A percentile compares a stretch with the other conserved stretches of the same genome.
phyloP scores from a whole-genome alignment of 2,797 vertebrate species.

The Lutjanus argentimaculatus region DNA sequence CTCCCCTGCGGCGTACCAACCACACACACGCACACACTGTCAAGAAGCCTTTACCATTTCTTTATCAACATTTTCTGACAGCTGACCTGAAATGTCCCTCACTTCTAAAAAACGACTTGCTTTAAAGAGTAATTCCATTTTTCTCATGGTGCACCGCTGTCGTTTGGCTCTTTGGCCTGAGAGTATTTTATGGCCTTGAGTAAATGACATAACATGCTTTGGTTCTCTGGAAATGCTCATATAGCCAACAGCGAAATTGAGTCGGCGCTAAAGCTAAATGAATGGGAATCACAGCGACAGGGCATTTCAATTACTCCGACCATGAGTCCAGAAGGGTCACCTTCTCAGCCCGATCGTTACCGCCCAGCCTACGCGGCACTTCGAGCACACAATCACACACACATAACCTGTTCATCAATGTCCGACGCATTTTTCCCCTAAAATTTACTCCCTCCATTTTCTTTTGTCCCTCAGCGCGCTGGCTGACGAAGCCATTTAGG shows the following conservation, averaged over 20 bases:
- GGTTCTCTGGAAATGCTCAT: slow-evolving; percentile 46
- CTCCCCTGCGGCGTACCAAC: background rate
- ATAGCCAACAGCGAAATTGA: slow-evolving; percentile 37
- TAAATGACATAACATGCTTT: slow-evolving; percentile 52
- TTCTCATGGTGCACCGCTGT: slow-evolving; percentile 24
- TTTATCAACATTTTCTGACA: slow-evolving; percentile 28
- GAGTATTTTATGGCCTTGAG: slow-evolving; percentile 43
- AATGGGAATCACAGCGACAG: slow-evolving; percentile 56
- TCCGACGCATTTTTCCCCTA: slow-evolving; percentile 43
- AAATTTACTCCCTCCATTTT: slow-evolving; percentile 58
- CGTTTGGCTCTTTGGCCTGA: slow-evolving; percentile 34
- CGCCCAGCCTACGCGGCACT: background rate
- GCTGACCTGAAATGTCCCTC: slow-evolving; percentile 20
- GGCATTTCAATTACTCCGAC: slow-evolving; percentile 71
- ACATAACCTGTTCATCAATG: slow-evolving; percentile 72
- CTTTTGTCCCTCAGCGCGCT: slow-evolving; percentile 73
- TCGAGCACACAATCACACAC: slow-evolving; percentile 23
- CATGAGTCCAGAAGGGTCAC: slow-evolving; percentile 66
- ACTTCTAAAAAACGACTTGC: background rate
- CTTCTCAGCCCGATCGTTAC: slow-evolving; percentile 39
- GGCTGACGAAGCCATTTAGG: slow-evolving; percentile 62
- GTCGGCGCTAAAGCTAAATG: slow-evolving; percentile 53
- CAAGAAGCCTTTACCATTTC: slow-evolving; percentile 22
- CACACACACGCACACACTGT: slow-evolving; percentile 14
- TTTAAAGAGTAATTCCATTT: slow-evolving; percentile 50